Percentiles rank a stretch among this genome's conserved stretches.
phyloP scores from a whole-genome alignment of 2,888 invertebrate species.

The Cynaeus angustus region DNA sequence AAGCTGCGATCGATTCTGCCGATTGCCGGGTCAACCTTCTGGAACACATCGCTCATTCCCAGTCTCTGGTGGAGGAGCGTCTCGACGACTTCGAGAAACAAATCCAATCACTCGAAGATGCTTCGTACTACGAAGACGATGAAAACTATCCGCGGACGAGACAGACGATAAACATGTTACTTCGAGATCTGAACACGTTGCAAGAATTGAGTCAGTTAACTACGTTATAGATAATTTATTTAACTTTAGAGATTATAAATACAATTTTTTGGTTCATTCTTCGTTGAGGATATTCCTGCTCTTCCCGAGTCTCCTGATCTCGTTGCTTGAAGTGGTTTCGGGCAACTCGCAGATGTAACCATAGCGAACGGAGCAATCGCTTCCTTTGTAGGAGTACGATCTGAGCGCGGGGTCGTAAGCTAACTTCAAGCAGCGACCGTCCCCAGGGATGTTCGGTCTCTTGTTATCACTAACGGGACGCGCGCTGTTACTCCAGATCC shows the following conservation, averaged over 20 bases:
- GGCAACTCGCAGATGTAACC: constrained; percentile 83
- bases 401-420: constrained; percentile 77
- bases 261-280: constrained; percentile 43
- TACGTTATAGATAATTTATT: constrained; percentile 41
- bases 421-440: constrained; percentile 83
- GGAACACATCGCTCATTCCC: constrained; percentile 85
- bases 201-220: constrained; percentile 65
- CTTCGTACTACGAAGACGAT: constrained; percentile 72
- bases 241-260: neutral
- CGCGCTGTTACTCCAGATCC: constrained; percentile 91
- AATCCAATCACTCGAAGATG: constrained; percentile 79
- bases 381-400: constrained; percentile 80
- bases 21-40: constrained; percentile 86
- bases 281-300: constrained; percentile 62
- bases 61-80: constrained; percentile 81
- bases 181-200: constrained; percentile 82
- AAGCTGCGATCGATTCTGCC: constrained; percentile 86
- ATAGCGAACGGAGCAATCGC: constrained; percentile 81
- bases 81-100: constrained; percentile 85
- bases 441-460: constrained; percentile 74
- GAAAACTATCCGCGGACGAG: constrained; percentile 79
- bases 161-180: constrained; percentile 83
- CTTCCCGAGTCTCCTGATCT: constrained; percentile 71
- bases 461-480: constrained; percentile 76
- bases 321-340: constrained; percentile 77